phyloP scores from a whole-genome alignment of 1,140 invertebrate species.

The Ruditapes philippinarum region DNA sequence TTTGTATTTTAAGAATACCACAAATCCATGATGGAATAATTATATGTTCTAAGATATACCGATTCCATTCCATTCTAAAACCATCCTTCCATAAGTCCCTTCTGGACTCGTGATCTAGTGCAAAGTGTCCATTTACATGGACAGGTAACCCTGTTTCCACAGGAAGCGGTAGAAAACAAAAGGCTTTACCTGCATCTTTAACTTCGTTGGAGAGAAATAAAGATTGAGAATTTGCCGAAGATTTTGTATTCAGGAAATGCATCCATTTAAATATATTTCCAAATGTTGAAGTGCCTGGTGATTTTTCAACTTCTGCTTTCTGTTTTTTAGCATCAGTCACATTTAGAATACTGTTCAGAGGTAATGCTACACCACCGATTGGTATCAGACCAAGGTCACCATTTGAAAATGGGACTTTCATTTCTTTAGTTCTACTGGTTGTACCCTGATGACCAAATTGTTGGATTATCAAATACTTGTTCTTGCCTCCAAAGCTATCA shows the following conservation, averaged over 20 bases:
- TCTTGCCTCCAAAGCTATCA: not conserved
- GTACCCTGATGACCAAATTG: slow-evolving; percentile 39
- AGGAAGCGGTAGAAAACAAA: slow-evolving; percentile 84
- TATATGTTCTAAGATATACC: not conserved
- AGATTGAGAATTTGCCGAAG: too few relatives aligned
- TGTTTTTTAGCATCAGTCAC: not conserved
- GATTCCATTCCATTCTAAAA: slow-evolving; percentile 52
- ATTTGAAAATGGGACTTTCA: not conserved
- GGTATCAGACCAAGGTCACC: not conserved
- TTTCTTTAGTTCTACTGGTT: not conserved
- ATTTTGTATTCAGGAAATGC: not conserved
- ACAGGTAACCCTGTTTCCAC: slow-evolving; percentile 79
- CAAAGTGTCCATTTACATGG: slow-evolving; percentile 85
- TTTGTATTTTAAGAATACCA: not conserved
- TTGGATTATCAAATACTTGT: not conserved
- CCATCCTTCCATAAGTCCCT: slow-evolving; percentile 78
- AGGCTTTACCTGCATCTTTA: slow-evolving; percentile 50
- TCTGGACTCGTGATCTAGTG: slow-evolving; percentile 83
- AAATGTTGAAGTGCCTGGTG: not conserved
- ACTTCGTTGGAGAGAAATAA: too few relatives aligned
- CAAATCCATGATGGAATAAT: slow-evolving; percentile 18
- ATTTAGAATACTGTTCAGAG: not conserved
- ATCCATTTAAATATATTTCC: not conserved
- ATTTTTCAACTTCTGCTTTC: not conserved
- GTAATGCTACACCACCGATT: slow-evolving; percentile 19